A percentile compares a stretch with the other conserved stretches of the same genome.
These are phyloP conservation scores for Temnothorax ravouxi DNA, from an alignment of 2,888 invertebrate genomes.

Conservation along the genomic window DNA sequence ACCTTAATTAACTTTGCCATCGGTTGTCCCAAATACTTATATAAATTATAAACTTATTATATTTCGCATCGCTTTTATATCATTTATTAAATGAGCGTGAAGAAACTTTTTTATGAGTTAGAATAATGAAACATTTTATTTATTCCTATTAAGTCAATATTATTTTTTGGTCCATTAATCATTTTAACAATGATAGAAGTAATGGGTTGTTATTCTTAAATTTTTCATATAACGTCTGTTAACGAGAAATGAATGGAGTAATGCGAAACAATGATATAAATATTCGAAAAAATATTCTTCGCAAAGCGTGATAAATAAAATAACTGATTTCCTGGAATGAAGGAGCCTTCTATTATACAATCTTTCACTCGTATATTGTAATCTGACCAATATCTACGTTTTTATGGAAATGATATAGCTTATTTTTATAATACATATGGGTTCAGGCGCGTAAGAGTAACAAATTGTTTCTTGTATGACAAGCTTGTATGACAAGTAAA, in stretches of 20 bases:
- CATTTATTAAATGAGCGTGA: not conserved
- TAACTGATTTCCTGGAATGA: not conserved
- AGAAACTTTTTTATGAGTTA: not conserved
- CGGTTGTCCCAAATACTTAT: not conserved
- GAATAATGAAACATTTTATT: conserved; percentile 2
- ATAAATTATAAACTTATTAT: not conserved
- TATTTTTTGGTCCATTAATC: not conserved
- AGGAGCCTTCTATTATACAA: not conserved
- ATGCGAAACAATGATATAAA: not conserved
- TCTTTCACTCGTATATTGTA: not conserved
- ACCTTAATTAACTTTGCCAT: not conserved
- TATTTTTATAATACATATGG: conserved; percentile 15
- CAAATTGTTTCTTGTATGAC: not conserved
- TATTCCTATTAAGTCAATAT: not conserved
- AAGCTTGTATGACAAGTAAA: not conserved
- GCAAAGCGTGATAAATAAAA: not conserved
- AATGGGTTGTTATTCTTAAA: not conserved
- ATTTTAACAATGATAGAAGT: conserved; percentile 3
- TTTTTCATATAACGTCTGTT: not conserved
- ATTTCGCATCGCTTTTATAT: not conserved
- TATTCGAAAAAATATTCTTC: not conserved
- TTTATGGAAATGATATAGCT: not conserved
- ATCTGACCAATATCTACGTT: not conserved
- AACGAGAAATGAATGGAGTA: not conserved
- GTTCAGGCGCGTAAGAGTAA: not conserved